Percentiles rank a stretch among this genome's conserved stretches.
Evolutionary conservation across 2,797 vertebrate species (phyloP).

Genomic region (Acestrorhynchus altus): DNA sequence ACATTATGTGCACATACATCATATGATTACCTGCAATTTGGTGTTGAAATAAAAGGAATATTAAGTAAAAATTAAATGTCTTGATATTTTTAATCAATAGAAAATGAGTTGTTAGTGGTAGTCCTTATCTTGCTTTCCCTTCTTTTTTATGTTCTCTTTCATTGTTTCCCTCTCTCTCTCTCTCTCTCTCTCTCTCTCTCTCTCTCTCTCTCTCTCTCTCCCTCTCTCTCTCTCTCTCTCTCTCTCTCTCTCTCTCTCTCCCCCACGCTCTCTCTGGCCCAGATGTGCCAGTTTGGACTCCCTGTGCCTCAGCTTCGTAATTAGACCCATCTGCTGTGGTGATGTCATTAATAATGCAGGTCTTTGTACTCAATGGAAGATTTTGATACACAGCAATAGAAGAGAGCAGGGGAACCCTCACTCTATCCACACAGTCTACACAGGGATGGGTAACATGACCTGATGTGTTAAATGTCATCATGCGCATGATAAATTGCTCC

Average conservation of each 20-base stretch:
- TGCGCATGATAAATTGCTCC: not conserved
- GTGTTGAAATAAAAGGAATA: too few relatives aligned
- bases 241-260: not conserved
- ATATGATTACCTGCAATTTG: too few relatives aligned
- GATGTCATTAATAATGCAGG: slow-evolving; percentile 80
- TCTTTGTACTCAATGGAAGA: not conserved
- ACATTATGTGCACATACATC: too few relatives aligned
- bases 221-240: too few relatives aligned
- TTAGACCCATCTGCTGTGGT: slow-evolving; percentile 75
- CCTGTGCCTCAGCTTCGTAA: slow-evolving; percentile 74
- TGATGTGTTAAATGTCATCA: not conserved
- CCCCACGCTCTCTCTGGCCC: not conserved
- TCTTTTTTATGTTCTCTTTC: slow-evolving; percentile 58
- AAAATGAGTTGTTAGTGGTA: too few relatives aligned
- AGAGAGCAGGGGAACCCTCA: not conserved
- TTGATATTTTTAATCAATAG: too few relatives aligned
- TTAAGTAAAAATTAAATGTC: too few relatives aligned
- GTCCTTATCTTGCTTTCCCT: not conserved
- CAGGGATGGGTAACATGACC: not conserved
- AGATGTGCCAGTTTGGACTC: slow-evolving; percentile 70
- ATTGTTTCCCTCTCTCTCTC: slow-evolving; percentile 42
- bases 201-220: not conserved
- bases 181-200: not conserved
- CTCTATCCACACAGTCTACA: not conserved
- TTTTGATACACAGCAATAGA: not conserved